Evolutionary conservation across 2,888 invertebrate species (phyloP).

Genomic region (Lepeophtheirus nordmannii): DNA sequence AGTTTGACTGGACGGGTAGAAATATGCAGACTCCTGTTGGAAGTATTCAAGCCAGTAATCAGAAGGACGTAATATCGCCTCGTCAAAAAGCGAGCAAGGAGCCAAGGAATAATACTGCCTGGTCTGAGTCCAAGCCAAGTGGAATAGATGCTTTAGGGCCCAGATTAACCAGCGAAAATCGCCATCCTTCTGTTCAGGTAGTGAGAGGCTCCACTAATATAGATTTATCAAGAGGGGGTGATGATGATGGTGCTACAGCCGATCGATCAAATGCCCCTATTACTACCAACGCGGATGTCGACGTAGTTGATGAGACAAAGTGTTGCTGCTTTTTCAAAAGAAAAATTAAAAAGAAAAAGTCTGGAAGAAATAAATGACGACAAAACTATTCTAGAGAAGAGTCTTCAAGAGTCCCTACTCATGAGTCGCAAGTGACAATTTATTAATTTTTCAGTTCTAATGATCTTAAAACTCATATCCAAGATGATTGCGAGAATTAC

Average conservation of each 20-base stretch:
- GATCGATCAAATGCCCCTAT: constrained; percentile 95
- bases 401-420: neutral
- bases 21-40: constrained; percentile 39
- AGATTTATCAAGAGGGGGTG: constrained; percentile 45
- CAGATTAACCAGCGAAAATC: constrained; percentile 7
- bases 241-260: constrained; percentile 85
- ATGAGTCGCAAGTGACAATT: neutral
- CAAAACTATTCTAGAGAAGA: neutral
- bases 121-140: constrained; percentile 28
- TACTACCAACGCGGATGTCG: constrained; percentile 78
- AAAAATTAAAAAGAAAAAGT: constrained; percentile 76
- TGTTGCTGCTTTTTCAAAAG: constrained; percentile 98
- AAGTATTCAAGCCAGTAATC: neutral
- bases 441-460: no score
- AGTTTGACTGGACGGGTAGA: constrained; percentile 91
- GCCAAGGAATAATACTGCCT: constrained; percentile 1
- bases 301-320: constrained; percentile 90
- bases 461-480: no score
- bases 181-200: constrained; percentile 39
- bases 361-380: constrained; percentile 7
- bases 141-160: constrained; percentile 23
- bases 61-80: constrained; percentile 18
- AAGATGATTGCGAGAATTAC: no score
- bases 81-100: constrained; percentile 13
- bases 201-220: constrained; percentile 85